phyloP scores from a whole-genome alignment of 2,888 invertebrate genomes.

The Nemotelus nigrinus region DNA sequence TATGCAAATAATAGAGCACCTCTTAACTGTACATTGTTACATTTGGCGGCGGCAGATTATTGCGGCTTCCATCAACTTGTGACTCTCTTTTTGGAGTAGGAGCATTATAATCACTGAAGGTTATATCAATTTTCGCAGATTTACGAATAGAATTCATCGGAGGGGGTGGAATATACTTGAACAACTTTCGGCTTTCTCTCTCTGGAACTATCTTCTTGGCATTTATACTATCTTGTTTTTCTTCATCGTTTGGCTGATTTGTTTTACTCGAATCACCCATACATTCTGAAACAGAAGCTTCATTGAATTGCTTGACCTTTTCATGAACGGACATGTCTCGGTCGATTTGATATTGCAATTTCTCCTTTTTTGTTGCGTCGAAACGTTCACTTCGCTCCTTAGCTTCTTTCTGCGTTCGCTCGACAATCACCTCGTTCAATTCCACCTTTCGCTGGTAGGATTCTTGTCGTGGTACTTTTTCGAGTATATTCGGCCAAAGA shows the following conservation, averaged over 20 bases:
- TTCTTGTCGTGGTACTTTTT: slow-evolving; percentile 59
- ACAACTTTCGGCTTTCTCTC: not conserved
- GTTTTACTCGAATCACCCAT: not conserved
- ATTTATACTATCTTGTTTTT: not conserved
- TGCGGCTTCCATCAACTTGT: not conserved
- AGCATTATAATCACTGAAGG: slow-evolving; percentile 58
- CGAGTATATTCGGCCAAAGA: slow-evolving; percentile 61
- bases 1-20: too few species aligned
- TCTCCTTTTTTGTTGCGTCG: slow-evolving; percentile 51
- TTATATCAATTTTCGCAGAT: slow-evolving; percentile 59
- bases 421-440: slow-evolving; percentile 54
- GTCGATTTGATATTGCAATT: slow-evolving; percentile 48
- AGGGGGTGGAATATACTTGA: slow-evolving; percentile 52
- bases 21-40: not conserved
- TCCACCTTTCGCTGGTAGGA: slow-evolving; percentile 60
- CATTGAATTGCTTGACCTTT: slow-evolving; percentile 24
- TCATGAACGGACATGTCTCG: slow-evolving; percentile 35
- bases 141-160: slow-evolving; percentile 57
- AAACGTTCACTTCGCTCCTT: slow-evolving; percentile 58
- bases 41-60: not conserved
- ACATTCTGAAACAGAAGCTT: not conserved
- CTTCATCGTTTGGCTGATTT: not conserved
- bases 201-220: not conserved
- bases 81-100: slow-evolving; percentile 62
- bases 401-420: slow-evolving; percentile 59